Evolutionary conservation across 2,888 invertebrate genomes (phyloP).

Genomic region (Trachelus tabidus): DNA sequence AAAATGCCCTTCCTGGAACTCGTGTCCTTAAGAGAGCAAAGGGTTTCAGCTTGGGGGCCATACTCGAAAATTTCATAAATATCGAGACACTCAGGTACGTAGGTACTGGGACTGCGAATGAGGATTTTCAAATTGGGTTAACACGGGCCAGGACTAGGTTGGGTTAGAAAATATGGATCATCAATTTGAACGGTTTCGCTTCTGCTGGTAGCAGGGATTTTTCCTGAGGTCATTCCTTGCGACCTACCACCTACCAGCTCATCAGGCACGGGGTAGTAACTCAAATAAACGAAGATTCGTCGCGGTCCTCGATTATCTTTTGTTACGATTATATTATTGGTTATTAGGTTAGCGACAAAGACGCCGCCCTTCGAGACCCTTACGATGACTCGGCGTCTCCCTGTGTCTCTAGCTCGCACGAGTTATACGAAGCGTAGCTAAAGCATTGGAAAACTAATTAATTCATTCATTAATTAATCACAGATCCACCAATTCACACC

Average conservation of each 20-base stretch:
- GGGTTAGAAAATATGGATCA: not conserved
- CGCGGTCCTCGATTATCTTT: slow-evolving; percentile 35
- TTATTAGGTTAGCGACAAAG: slow-evolving; percentile 33
- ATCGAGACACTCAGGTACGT: not conserved
- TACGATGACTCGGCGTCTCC: not conserved
- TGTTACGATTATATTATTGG: slow-evolving; percentile 31
- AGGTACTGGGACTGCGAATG: not conserved
- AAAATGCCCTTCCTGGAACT: not conserved
- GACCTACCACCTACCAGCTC: not conserved
- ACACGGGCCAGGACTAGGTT: not conserved
- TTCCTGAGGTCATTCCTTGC: not conserved
- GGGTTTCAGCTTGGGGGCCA: not conserved
- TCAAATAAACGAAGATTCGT: slow-evolving; percentile 34
- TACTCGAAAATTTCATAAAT: not conserved
- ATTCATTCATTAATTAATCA: not conserved
- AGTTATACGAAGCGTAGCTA: not conserved
- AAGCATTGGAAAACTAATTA: not conserved
- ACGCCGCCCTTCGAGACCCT: not conserved
- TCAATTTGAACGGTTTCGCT: not conserved
- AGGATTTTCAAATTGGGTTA: not conserved
- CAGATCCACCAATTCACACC: not conserved
- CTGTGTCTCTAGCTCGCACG: not conserved
- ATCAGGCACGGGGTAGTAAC: not conserved
- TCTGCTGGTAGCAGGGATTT: not conserved
- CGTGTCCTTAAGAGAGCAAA: not conserved